phyloP scores from a whole-genome alignment of 2,113 vertebrate species.

The Salminus brasiliensis region DNA sequence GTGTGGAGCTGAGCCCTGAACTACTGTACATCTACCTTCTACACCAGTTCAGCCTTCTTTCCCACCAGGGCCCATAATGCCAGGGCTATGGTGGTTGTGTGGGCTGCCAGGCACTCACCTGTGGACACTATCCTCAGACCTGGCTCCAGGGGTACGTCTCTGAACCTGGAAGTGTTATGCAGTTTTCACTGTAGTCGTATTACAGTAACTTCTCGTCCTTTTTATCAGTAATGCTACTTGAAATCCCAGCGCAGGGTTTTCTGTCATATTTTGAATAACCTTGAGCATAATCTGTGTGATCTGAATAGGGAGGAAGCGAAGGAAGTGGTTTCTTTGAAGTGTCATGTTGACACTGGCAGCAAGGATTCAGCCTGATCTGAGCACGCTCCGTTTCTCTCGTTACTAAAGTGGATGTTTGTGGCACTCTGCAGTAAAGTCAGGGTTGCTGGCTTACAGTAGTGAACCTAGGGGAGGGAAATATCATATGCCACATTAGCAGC shows the following conservation, averaged over 20 bases:
- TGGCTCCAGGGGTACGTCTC: no score
- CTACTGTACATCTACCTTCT: no score
- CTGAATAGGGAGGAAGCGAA: not conserved
- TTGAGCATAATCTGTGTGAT: slow-evolving; percentile 3
- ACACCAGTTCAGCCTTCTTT: no score
- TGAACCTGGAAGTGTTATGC: not conserved
- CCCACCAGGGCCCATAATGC: no score
- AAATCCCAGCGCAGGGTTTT: not conserved
- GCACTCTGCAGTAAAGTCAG: not conserved
- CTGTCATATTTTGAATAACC: slow-evolving; percentile 9
- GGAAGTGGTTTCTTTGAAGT: slow-evolving; percentile 21
- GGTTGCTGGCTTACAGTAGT: not conserved
- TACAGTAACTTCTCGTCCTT: not conserved
- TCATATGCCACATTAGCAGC: no score
- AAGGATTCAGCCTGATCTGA: slow-evolving; percentile 18
- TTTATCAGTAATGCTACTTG: not conserved
- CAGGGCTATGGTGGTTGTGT: no score
- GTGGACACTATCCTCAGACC: no score
- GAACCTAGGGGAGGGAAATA: not conserved
- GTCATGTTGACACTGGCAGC: slow-evolving; percentile 19
- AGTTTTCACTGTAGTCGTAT: not conserved
- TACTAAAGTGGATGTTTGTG: not conserved
- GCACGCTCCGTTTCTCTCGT: slow-evolving; percentile 5
- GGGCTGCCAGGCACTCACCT: no score
- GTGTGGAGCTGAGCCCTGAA: no score